These are phyloP conservation scores for Pedionomus torquatus DNA, from an alignment of 2,113 vertebrate species.

Conservation along the genomic window DNA sequence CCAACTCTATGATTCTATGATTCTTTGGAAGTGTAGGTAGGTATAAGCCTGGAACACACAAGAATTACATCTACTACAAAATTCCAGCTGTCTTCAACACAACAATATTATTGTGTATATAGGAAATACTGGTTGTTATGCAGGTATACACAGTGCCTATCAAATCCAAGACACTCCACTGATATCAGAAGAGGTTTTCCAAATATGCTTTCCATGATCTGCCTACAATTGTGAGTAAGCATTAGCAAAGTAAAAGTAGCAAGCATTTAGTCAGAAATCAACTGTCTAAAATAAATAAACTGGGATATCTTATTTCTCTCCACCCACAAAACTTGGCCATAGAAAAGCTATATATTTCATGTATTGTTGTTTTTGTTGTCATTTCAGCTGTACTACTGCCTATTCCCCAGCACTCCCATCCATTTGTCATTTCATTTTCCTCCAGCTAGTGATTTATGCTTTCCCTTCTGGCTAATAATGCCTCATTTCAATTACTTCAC, in stretches of 20 bases:
- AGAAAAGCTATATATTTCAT: not conserved
- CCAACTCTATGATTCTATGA: too few relatives aligned
- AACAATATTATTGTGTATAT: not conserved
- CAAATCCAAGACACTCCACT: not conserved
- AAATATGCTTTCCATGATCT: not conserved
- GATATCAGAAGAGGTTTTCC: not conserved
- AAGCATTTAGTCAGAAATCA: not conserved
- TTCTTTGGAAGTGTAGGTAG: not conserved
- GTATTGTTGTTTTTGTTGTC: not conserved
- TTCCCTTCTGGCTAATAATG: not conserved
- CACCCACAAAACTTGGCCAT: not conserved
- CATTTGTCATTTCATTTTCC: conserved; percentile 20
- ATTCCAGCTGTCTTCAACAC: not conserved
- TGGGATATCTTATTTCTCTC: not conserved
- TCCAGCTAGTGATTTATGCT: not conserved
- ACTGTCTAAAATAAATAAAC: not conserved
- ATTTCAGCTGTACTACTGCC: not conserved
- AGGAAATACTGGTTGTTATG: not conserved
- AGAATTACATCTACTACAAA: not conserved
- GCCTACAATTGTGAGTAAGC: not conserved
- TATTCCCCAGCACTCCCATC: not conserved
- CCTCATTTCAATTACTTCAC: conserved; percentile 16
- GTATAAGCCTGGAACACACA: not conserved
- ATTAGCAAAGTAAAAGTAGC: not conserved
- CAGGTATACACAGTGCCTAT: not conserved